Evolutionary conservation across 1,140 invertebrate genomes (phyloP).

Genomic region (Helicorthomorpha holstii): DNA sequence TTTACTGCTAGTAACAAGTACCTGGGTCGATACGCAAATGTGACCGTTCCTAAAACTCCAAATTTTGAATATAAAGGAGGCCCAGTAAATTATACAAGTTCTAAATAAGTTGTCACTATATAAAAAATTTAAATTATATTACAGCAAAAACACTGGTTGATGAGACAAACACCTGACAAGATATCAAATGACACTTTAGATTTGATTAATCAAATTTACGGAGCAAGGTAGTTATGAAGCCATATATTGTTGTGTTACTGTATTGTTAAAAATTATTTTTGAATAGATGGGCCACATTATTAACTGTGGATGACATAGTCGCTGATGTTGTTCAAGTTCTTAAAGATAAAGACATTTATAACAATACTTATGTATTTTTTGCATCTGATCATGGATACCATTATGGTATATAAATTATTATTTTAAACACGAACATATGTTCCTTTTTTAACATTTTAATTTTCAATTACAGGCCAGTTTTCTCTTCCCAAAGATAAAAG

Average conservation of each 20-base stretch:
- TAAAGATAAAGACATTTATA: slow-evolving; percentile 32
- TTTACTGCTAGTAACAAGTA: slow-evolving; percentile 62
- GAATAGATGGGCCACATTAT: slow-evolving; percentile 48
- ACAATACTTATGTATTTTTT: slow-evolving; percentile 63
- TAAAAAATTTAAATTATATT: slow-evolving; percentile 6
- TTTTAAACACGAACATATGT: neutral
- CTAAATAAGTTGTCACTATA: neutral
- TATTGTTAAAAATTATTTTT: neutral
- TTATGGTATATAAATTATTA: slow-evolving; percentile 38
- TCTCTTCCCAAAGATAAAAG: slow-evolving; percentile 69
- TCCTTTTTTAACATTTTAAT: neutral
- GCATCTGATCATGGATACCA: slow-evolving; percentile 83
- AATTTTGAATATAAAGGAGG: slow-evolving; percentile 43
- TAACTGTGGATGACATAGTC: slow-evolving; percentile 74
- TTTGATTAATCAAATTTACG: slow-evolving; percentile 46
- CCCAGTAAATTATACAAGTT: neutral
- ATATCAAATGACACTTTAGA: slow-evolving; percentile 36
- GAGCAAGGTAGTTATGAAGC: slow-evolving; percentile 22
- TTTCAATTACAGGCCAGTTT: slow-evolving; percentile 47
- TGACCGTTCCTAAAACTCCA: slow-evolving; percentile 42
- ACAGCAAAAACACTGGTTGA: slow-evolving; percentile 63
- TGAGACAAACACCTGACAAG: slow-evolving; percentile 41
- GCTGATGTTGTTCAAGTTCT: slow-evolving; percentile 39
- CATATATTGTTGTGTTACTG: neutral
- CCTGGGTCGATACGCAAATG: slow-evolving; percentile 35